Conservation (phyloP, 2,113 vertebrate genomes). For the Cyanoramphus novaezelandiae region DNA sequence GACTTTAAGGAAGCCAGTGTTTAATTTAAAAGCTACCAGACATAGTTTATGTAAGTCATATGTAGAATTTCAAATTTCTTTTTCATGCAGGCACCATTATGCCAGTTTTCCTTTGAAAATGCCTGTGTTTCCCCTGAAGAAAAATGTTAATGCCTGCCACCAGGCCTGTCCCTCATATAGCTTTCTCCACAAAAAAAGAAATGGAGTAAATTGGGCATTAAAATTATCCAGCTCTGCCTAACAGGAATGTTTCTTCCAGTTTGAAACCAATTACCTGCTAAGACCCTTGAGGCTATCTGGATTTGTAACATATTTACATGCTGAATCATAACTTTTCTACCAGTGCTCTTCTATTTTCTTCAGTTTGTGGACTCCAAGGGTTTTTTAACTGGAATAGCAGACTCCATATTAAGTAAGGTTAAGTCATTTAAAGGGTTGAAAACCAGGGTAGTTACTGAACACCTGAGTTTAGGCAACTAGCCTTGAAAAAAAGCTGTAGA, state of each 20-base stretch:
- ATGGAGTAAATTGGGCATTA: not conserved
- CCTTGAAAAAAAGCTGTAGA: not conserved
- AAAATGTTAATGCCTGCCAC: not conserved
- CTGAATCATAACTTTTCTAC: not conserved
- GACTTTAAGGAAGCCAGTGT: not conserved
- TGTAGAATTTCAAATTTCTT: not conserved
- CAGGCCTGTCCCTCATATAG: not conserved
- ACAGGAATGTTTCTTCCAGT: not conserved
- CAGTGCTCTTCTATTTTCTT: not conserved
- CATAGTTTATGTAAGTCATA: not conserved
- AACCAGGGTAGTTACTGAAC: not conserved
- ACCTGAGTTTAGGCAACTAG: not conserved
- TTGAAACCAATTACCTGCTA: not conserved
- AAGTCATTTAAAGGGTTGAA: not conserved
- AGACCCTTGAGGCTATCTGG: not conserved
- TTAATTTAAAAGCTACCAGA: not conserved
- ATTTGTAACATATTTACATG: not conserved
- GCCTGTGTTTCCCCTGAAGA: not conserved
- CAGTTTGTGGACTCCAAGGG: not conserved
- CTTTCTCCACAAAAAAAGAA: not conserved
- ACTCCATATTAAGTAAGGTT: not conserved
- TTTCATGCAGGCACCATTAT: not conserved
- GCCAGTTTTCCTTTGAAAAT: not conserved
- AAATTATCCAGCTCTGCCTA: not conserved
- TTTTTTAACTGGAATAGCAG: not conserved